A percentile compares a stretch with the other conserved stretches of the same genome.
Evolutionary conservation across 2,113 vertebrate species (phyloP).

Genomic region (Petroica traversi): DNA sequence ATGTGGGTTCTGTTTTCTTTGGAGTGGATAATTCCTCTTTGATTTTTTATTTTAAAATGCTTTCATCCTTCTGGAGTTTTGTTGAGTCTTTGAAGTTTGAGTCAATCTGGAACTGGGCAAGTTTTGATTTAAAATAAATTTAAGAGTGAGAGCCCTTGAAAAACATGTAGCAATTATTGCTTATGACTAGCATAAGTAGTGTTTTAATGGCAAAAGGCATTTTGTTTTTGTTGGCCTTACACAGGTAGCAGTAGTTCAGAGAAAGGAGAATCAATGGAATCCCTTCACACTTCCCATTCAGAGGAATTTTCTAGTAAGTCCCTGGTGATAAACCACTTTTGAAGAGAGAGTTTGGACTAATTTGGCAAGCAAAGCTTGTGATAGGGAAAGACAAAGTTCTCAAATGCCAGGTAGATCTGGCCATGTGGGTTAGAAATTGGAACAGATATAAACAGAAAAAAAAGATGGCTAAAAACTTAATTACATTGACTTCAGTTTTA

Average conservation of each 20-base stretch:
- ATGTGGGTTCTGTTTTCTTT: background rate
- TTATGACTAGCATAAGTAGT: background rate
- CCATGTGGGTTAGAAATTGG: background rate
- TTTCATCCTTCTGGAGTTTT: background rate
- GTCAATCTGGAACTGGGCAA: background rate
- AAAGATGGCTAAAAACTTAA: background rate
- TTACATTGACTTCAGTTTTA: constrained; percentile 7
- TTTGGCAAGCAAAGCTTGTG: background rate
- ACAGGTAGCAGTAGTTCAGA: background rate
- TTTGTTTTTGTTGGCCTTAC: background rate
- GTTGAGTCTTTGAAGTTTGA: background rate
- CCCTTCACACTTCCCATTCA: background rate
- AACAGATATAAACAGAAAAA: background rate
- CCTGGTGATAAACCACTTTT: background rate
- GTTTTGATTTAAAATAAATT: background rate
- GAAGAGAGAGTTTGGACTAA: background rate
- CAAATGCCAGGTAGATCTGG: background rate
- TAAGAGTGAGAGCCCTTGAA: background rate
- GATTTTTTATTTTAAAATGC: background rate
- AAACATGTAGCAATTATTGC: background rate
- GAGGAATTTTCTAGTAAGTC: background rate
- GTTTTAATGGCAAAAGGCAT: background rate
- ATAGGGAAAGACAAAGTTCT: background rate
- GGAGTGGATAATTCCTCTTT: background rate
- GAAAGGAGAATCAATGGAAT: background rate